These are phyloP conservation scores for Polyommatus icarus DNA, from an alignment of 2,888 invertebrate species.

Conservation along the genomic window DNA sequence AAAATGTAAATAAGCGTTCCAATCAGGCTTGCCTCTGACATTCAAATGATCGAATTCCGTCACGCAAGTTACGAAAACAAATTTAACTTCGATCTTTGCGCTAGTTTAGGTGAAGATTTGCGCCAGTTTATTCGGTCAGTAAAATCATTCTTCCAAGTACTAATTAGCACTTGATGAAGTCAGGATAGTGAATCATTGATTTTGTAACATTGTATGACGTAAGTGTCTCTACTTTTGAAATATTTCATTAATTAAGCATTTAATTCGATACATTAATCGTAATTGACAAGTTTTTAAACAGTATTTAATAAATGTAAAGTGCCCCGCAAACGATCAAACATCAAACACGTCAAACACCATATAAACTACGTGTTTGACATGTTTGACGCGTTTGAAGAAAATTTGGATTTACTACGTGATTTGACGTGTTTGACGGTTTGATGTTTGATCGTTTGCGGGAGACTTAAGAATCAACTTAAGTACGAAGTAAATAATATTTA, in stretches of 20 bases:
- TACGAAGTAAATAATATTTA: no score
- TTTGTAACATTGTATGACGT: not conserved
- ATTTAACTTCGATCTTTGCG: not conserved
- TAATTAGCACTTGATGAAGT: constrained; percentile 25
- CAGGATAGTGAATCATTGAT: constrained; percentile 6
- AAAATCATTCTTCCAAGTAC: not conserved
- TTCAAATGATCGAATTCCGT: not conserved
- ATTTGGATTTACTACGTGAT: no score
- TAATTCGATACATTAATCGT: no score
- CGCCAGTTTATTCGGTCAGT: not conserved
- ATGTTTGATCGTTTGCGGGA: no score
- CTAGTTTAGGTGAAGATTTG: not conserved
- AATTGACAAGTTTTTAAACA: not conserved
- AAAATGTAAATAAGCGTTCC: not conserved
- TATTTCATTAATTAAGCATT: not conserved
- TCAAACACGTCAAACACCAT: no score
- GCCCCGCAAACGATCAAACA: no score
- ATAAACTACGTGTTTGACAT: no score
- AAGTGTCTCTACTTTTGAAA: not conserved
- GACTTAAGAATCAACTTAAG: no score
- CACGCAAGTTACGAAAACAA: not conserved
- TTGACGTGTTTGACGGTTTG: no score
- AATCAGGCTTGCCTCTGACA: not conserved
- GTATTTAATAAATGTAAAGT: no score
- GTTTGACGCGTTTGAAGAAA: no score